A percentile compares a stretch with the other conserved stretches of the same genome.
Evolutionary conservation across 1,140 invertebrate species (phyloP).

Genomic region (Bombyx mori): DNA sequence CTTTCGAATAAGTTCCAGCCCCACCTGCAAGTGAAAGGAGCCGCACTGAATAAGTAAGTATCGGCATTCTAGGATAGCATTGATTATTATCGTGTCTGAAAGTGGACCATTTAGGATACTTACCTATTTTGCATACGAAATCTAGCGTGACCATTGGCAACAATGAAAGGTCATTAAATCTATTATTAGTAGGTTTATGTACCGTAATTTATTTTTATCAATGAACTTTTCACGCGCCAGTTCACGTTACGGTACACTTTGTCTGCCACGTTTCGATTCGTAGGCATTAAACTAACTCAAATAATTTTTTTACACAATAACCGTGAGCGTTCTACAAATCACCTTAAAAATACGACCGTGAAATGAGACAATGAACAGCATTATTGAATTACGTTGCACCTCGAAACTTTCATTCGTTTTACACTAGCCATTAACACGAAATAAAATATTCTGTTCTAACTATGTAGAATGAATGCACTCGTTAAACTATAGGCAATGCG

Average conservation of each 20-base stretch:
- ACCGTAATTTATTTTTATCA: slow-evolving; percentile 50
- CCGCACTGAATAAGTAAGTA: background rate
- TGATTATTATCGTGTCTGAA: slow-evolving; percentile 4
- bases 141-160: slow-evolving; percentile 25
- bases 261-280: slow-evolving; percentile 5
- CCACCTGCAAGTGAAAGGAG: slow-evolving; percentile 11
- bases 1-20: slow-evolving; percentile 8
- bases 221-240: slow-evolving; percentile 51
- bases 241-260: slow-evolving; percentile 31
- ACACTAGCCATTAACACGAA: no score
- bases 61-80: background rate
- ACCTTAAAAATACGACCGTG: no score
- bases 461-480: no score
- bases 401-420: no score
- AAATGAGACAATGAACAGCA: no score
- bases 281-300: slow-evolving; percentile 12
- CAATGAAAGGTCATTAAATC: slow-evolving; percentile 33
- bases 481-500: no score
- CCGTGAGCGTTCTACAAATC: no score
- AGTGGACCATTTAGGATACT: background rate
- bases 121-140: slow-evolving; percentile 10
- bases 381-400: no score
- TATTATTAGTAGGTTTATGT: slow-evolving; percentile 19
- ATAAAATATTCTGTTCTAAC: no score
- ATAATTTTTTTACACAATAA: no score